Evolutionary conservation across 2,888 invertebrate species (phyloP), one percentile per base, ranked within the genome.

Genomic region (Tetheella fluctuosa): DNA sequence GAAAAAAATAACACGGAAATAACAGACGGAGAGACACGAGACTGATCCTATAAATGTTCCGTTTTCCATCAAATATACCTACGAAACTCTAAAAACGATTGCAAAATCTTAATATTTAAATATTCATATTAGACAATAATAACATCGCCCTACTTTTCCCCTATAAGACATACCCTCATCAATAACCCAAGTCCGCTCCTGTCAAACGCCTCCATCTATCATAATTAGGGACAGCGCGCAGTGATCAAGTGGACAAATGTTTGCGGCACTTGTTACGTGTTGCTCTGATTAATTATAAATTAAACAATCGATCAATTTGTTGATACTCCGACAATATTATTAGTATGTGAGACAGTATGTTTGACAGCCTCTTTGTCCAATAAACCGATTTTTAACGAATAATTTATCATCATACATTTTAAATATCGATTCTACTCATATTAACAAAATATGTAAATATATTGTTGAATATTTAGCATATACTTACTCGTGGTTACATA

Each of bases 211-310:
- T 34, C 15, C 55, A 55, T 55, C 55, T 17, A 55, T 55, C 55
- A 55, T 55, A 34, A 55, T 55, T 55, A 55, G 55, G 15, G 55
- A 55, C 55, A 55, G 55, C 34, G 55, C 34, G 55, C 55, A 55
- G 55, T 55, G 55, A 55, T 55, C 55, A 55, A 55, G 37, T 34
- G 55, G 34, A 55, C 55, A 23, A 55, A 55, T 34, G 55, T 55
- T 55, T 34, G 55, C 34, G 55, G 23, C 34, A 37, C 55, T 55
- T 23, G 55, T 55, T 55, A 55, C 55, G 55, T 34, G 55, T 55
- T 34, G 55, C 55, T 37, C 34, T 13, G 34, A 55, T 34, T 20
- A 54, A 55, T 55, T 34, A 55, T 20, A 20, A 20, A 55, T 34
- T 34, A 34, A 55, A 34, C 37, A 55, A 55, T 55, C 17, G 34